Conservation (phyloP, 2,888 invertebrate species). For the Acanthopleura granulata region DNA sequence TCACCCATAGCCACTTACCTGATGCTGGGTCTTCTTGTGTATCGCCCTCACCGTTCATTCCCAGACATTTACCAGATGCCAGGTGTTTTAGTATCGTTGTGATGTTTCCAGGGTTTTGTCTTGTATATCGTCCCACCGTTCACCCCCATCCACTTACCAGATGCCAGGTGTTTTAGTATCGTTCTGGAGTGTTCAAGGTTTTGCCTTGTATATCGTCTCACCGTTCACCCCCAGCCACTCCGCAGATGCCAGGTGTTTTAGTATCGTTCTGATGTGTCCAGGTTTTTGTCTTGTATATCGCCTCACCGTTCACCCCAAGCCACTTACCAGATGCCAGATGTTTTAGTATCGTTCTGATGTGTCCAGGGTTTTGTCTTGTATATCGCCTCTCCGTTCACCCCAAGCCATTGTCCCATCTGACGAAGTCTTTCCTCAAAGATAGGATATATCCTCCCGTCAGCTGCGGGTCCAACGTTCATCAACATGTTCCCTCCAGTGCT, state of each 20-base stretch:
- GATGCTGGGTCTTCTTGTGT: too few species aligned
- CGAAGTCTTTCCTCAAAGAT: conserved; percentile 88
- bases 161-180: too few species aligned
- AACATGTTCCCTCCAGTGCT: conserved; percentile 78
- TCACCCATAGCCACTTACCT: too few species aligned
- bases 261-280: conserved; percentile 86
- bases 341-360: conserved; percentile 81
- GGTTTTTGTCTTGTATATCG: conserved; percentile 83
- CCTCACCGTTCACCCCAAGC: conserved; percentile 86
- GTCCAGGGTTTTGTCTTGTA: conserved; percentile 84
- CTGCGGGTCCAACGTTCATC: conserved; percentile 90
- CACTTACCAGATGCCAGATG: conserved; percentile 81
- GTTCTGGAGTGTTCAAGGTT: conserved; percentile 86
- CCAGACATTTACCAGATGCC: too few species aligned
- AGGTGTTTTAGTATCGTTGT: conserved; percentile 84
- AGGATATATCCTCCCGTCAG: conserved; percentile 86
- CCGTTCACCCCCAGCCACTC: too few species aligned
- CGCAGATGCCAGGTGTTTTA: conserved; percentile 78
- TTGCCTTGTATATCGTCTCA: too few species aligned
- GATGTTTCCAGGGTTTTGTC: conserved; percentile 82
- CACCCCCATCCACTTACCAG: too few species aligned
- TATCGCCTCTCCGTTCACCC: conserved; percentile 87
- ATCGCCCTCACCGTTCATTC: too few species aligned
- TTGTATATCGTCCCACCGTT: too few species aligned
- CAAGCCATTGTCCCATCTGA: conserved; percentile 84